phyloP scores from a whole-genome alignment of 2,113 vertebrate species.

The Malurus elegans region DNA sequence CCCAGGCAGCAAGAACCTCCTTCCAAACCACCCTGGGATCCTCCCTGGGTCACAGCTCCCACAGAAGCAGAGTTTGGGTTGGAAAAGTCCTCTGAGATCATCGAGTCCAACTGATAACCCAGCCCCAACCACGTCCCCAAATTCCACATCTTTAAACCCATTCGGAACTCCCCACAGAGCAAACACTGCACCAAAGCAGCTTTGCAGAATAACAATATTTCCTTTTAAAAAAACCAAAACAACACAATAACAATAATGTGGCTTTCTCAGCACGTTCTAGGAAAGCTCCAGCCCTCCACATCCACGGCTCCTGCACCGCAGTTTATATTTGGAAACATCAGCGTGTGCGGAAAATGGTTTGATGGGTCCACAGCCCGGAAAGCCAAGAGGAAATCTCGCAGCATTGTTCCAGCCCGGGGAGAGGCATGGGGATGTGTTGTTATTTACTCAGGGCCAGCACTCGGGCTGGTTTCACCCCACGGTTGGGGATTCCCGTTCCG shows the following conservation, averaged over 20 bases:
- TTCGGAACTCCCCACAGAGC: background rate
- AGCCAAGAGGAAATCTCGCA: background rate
- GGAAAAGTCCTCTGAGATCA: background rate
- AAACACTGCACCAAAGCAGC: accelerated
- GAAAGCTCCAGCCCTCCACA: background rate
- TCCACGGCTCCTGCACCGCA: background rate
- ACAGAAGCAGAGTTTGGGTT: background rate
- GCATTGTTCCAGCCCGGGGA: background rate
- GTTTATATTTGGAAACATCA: conserved; percentile 20
- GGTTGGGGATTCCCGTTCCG: background rate
- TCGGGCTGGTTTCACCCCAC: accelerated
- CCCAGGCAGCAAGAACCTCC: background rate
- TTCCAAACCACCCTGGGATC: background rate
- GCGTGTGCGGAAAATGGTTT: background rate
- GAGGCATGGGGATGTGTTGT: background rate
- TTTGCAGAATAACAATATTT: background rate
- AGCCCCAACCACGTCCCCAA: background rate
- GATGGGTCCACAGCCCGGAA: background rate
- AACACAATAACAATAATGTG: background rate
- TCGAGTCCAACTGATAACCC: background rate
- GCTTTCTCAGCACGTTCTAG: background rate
- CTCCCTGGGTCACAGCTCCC: background rate
- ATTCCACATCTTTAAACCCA: background rate
- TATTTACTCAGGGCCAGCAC: background rate
- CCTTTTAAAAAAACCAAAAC: background rate